A percentile compares a stretch with the other conserved stretches of the same genome.
Conservation (phyloP, 2,888 invertebrate species). For the Drosophila percnosoma region DNA sequence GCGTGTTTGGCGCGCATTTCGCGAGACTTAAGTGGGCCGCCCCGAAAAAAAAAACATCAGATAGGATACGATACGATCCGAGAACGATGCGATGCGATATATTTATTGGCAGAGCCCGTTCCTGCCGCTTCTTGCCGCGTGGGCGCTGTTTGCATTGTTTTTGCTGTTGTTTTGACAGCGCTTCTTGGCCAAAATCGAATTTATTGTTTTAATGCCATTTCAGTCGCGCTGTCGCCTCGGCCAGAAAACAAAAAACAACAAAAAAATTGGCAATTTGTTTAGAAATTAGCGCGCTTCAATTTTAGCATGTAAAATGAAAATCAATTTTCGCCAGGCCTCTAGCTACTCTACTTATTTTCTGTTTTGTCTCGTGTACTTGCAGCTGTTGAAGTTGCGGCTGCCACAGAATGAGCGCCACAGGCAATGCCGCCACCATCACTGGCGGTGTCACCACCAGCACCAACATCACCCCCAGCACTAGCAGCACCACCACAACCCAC, state of each 20-base stretch:
- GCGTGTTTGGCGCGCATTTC: constrained; percentile 73
- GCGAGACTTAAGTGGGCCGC: constrained; percentile 74
- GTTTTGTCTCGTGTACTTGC: constrained; percentile 14
- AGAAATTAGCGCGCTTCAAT: constrained; percentile 73
- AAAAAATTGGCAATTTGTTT: constrained; percentile 76
- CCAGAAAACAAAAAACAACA: not conserved
- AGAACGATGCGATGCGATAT: constrained; percentile 46
- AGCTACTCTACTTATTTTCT: constrained; percentile 7
- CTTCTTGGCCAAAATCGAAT: constrained; percentile 69
- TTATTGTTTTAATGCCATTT: constrained; percentile 79
- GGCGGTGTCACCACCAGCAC: constrained; percentile 33
- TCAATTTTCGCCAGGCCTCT: constrained; percentile 56
- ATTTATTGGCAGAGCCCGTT: constrained; percentile 66
- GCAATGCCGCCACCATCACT: constrained; percentile 25
- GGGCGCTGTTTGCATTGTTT: constrained; percentile 43
- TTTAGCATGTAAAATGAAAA: constrained; percentile 71
- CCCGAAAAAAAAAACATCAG: constrained; percentile 54
- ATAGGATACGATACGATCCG: constrained; percentile 22
- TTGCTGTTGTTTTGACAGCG: constrained; percentile 40
- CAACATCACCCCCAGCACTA: too few species aligned
- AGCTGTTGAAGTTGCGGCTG: constrained; percentile 25
- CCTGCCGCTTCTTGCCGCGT: constrained; percentile 9
- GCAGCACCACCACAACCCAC: constrained; percentile 52
- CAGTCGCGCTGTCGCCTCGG: constrained; percentile 51
- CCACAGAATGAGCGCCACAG: constrained; percentile 63